A percentile compares a stretch with the other conserved stretches of the same genome.
These are phyloP conservation scores for Meganola albula DNA, from an alignment of 2,888 invertebrate species.

Conservation along the genomic window DNA sequence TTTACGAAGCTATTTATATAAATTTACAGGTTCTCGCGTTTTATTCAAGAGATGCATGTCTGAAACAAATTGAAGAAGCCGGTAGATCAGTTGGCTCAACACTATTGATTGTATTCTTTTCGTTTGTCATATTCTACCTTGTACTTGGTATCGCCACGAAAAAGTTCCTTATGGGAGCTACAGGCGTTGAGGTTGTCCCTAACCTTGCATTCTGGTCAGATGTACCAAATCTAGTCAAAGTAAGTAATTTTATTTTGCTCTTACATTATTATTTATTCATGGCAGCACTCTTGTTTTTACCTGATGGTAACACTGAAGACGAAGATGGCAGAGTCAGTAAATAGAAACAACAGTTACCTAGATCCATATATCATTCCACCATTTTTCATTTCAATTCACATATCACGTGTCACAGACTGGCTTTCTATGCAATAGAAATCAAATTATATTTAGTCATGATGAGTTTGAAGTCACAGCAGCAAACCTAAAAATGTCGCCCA, in stretches of 20 bases:
- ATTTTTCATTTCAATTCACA: too few species aligned
- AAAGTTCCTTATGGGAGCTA: conserved; percentile 83
- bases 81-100: conserved; percentile 80
- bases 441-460: too few species aligned
- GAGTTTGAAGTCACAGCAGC: too few species aligned
- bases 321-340: too few species aligned
- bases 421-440: too few species aligned
- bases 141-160: conserved; percentile 81
- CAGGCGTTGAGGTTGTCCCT: conserved; percentile 84
- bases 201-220: conserved; percentile 85
- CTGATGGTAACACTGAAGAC: too few species aligned
- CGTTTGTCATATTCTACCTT: conserved; percentile 78
- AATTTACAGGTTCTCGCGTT: conserved; percentile 72
- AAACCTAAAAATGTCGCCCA: too few species aligned
- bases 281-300: conserved; percentile 3
- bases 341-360: too few species aligned
- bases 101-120: conserved; percentile 80
- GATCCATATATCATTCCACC: too few species aligned
- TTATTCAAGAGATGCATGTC: conserved; percentile 70
- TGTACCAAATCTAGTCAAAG: conserved; percentile 82
- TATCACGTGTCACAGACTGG: too few species aligned
- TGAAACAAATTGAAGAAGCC: conserved; percentile 46
- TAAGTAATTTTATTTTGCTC: conserved; percentile 56
- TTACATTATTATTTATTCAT: not conserved
- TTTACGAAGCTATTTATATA: too few species aligned